Percentiles rank a stretch among this genome's conserved stretches.
phyloP scores from a whole-genome alignment of 2,888 invertebrate genomes.

The Aspidapion aeneum region DNA sequence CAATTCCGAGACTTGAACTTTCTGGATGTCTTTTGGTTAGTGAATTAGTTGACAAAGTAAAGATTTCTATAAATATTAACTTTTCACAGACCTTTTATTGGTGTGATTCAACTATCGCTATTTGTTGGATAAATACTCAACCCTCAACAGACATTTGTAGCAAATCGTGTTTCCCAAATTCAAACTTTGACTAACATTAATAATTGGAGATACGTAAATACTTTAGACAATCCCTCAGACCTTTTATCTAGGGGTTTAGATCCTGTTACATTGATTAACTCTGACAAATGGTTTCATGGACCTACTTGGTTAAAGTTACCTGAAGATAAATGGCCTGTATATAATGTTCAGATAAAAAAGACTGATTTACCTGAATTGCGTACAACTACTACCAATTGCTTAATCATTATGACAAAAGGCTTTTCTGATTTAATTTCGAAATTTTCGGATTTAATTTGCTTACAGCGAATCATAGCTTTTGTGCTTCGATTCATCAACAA shows the following conservation, averaged over 20 bases:
- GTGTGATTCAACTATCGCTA: slow-evolving; percentile 18
- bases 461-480: slow-evolving; percentile 5
- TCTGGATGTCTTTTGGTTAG: slow-evolving; percentile 2
- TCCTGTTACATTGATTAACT: slow-evolving; percentile 10
- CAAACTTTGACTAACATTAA: slow-evolving; percentile 10
- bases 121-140: slow-evolving; percentile 16
- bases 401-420: background rate
- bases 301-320: slow-evolving; percentile 9
- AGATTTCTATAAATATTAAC: background rate
- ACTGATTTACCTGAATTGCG: slow-evolving; percentile 2
- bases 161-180: slow-evolving; percentile 22
- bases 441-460: background rate
- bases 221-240: slow-evolving; percentile 27
- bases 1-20: slow-evolving; percentile 11
- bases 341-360: background rate
- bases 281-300: slow-evolving; percentile 15
- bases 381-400: background rate
- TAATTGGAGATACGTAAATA: slow-evolving; percentile 22
- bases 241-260: slow-evolving; percentile 21
- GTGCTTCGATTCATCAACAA: slow-evolving; percentile 6
- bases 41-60: slow-evolving; percentile 1
- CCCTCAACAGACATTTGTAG: slow-evolving; percentile 22
- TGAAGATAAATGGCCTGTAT: slow-evolving; percentile 6
- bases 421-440: background rate
- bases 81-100: background rate